A percentile compares a stretch with the other conserved stretches of the same genome.
These are phyloP conservation scores for Macrophya alboannulata DNA, from an alignment of 2,888 invertebrate genomes.

Conservation along the genomic window DNA sequence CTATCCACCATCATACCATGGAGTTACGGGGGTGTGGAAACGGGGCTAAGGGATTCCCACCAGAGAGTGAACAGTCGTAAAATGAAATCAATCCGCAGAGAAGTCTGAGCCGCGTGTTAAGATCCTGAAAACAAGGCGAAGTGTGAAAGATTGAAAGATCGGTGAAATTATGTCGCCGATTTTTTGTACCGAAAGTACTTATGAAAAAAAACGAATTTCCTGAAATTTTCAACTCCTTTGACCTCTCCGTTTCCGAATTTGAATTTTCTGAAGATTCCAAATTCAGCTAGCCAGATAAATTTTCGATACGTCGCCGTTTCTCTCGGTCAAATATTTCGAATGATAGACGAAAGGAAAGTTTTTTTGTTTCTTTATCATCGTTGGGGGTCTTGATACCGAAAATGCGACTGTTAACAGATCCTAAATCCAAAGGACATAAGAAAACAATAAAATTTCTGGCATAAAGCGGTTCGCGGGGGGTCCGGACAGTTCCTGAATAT, in stretches of 20 bases:
- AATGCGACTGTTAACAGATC: conserved; percentile 55
- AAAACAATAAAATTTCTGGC: conserved; percentile 55
- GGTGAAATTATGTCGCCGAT: neutral
- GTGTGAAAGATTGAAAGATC: conserved; percentile 43
- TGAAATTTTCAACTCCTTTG: too few relatives aligned
- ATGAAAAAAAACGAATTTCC: too few relatives aligned
- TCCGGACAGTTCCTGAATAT: neutral
- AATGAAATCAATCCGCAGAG: conserved; percentile 67
- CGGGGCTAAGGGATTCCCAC: conserved; percentile 19
- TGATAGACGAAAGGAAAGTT: neutral
- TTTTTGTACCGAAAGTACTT: neutral
- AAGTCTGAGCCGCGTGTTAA: conserved; percentile 59
- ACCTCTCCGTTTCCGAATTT: too few relatives aligned
- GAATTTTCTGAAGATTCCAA: too few relatives aligned
- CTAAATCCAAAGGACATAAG: conserved; percentile 58
- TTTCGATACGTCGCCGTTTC: too few relatives aligned
- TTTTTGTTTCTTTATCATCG: neutral
- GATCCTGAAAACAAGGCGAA: conserved; percentile 59
- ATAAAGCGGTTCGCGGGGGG: conserved; percentile 52
- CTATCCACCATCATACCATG: neutral
- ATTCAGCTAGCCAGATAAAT: too few relatives aligned
- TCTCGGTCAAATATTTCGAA: too few relatives aligned
- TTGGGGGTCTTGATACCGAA: conserved; percentile 16
- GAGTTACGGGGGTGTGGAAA: neutral
- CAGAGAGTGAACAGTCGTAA: conserved; percentile 63